phyloP scores from a whole-genome alignment of 2,888 invertebrate genomes.

The Drosophila hamatofila region DNA sequence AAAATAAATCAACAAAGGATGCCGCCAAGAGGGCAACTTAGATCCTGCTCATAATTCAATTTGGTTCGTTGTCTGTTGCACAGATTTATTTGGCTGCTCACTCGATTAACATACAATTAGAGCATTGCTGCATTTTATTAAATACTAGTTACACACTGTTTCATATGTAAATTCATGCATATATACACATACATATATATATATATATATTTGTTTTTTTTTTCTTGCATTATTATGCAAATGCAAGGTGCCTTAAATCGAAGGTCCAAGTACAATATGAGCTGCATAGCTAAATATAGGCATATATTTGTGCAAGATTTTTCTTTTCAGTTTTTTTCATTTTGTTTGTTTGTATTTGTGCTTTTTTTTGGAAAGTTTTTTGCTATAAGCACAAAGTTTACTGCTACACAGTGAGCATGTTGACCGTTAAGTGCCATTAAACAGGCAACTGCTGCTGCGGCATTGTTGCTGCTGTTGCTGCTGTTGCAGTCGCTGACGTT shows the following conservation, averaged over 20 bases:
- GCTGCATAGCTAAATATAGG: slow-evolving; percentile 36
- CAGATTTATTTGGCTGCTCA: slow-evolving; percentile 67
- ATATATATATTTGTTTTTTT: background rate
- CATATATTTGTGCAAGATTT: slow-evolving; percentile 34
- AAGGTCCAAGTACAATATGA: slow-evolving; percentile 32
- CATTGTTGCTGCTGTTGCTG: slow-evolving; percentile 46
- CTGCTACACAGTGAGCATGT: slow-evolving; percentile 76
- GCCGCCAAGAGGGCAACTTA: slow-evolving; percentile 51
- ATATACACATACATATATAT: background rate
- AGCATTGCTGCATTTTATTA: slow-evolving; percentile 65
- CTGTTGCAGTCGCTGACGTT: slow-evolving; percentile 35
- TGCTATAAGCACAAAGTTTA: slow-evolving; percentile 68
- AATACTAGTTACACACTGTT: slow-evolving; percentile 36
- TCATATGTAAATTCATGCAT: slow-evolving; percentile 31
- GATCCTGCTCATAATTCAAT: slow-evolving; percentile 65
- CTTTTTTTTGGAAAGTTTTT: slow-evolving; percentile 61
- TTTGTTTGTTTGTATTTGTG: background rate
- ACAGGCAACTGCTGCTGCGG: slow-evolving; percentile 65
- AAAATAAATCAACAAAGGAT: slow-evolving; percentile 54
- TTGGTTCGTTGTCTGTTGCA: slow-evolving; percentile 31
- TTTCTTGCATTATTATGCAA: slow-evolving; percentile 65
- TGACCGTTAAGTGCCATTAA: slow-evolving; percentile 79
- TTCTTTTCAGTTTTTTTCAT: slow-evolving; percentile 20
- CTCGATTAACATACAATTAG: slow-evolving; percentile 76
- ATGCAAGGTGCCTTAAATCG: slow-evolving; percentile 42